Base-by-base conservation (phyloP, 2,888 invertebrate species). In the Cremastinae sp. region DNA sequence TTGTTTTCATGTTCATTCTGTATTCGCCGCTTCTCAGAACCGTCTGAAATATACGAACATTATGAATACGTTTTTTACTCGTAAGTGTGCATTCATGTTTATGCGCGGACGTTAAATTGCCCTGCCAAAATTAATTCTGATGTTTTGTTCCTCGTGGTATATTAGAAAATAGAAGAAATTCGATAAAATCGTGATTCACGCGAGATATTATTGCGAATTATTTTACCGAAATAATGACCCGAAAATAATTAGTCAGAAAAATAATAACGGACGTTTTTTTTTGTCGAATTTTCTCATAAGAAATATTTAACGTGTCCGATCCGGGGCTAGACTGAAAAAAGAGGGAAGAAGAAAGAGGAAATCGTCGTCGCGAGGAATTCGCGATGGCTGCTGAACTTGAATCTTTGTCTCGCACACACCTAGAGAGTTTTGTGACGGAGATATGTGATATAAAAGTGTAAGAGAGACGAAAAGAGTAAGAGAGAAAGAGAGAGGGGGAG, bases 301-400 rank as follows among this genome's bases (percentile, higher is more conserved):
- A 61, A 72, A 43, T 65, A 58, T 75, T 75, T 75, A 55, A 66
- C 49, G 61, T 53, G 28, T 35, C 51, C 58, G 75, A 59, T 55
- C 20, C 59, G 39, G 62, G 45, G 61, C 12, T 18, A 20, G 39
- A 18, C 16, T 9, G 47, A 51, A 80, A 56, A 70, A 22, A 64
- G 39, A 49, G 39, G 16, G 16, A 39, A 69, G 9, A 58, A 41
- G 55, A 62, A 41, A 74, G 75, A 72, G 79, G 79, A 47, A 69
- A 76, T 79, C 78, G 80, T 74, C 81, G 78, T 79, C 78, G 74
- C 80, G 82, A 86, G 85, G 85, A 86, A 86, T 86, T 80, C 80
- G 79, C 82, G 80, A 83, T 85, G 83, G 85, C 85, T 82, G 85
- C 81, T 83, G 51, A 72, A 64, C 66, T 72, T 62, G 75, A 43